Conservation (phyloP, 2,113 vertebrate genomes). For the Centrocercus urophasianus region DNA sequence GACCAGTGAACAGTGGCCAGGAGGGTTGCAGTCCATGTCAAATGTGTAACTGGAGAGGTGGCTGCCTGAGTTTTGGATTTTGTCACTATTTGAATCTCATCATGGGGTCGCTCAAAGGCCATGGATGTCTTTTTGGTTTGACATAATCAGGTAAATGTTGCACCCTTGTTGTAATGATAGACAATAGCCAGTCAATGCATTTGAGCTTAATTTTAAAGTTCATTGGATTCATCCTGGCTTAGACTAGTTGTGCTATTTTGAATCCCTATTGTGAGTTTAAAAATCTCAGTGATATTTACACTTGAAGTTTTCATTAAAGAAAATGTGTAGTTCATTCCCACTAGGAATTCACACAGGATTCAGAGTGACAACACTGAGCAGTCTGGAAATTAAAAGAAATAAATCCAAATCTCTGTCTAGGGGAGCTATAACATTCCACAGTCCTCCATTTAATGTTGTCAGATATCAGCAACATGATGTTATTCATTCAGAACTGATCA, state of each 20-base stretch:
- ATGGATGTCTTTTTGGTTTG: background rate
- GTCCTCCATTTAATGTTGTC: background rate
- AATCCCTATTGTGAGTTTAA: background rate
- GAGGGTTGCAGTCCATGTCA: background rate
- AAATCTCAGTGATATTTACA: background rate
- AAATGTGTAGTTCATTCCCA: accelerated
- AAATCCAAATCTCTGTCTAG: background rate
- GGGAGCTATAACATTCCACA: background rate
- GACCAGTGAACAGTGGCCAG: background rate
- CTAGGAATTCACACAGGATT: background rate
- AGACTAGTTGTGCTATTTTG: background rate
- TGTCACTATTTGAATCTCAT: slow-evolving; percentile 1
- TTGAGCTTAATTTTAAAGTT: background rate
- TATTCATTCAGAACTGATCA: background rate
- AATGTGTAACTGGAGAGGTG: slow-evolving; percentile 3
- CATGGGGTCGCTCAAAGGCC: slow-evolving; percentile 16
- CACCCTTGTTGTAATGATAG: background rate
- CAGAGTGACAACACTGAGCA: background rate
- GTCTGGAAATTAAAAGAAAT: background rate
- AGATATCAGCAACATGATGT: background rate
- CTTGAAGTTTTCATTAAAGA: background rate
- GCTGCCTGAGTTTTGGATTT: background rate
- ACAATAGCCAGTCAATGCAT: background rate
- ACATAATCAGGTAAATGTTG: background rate
- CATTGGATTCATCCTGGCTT: background rate